Evolutionary conservation across 2,797 vertebrate genomes (phyloP).

Genomic region (Falco berigora): DNA sequence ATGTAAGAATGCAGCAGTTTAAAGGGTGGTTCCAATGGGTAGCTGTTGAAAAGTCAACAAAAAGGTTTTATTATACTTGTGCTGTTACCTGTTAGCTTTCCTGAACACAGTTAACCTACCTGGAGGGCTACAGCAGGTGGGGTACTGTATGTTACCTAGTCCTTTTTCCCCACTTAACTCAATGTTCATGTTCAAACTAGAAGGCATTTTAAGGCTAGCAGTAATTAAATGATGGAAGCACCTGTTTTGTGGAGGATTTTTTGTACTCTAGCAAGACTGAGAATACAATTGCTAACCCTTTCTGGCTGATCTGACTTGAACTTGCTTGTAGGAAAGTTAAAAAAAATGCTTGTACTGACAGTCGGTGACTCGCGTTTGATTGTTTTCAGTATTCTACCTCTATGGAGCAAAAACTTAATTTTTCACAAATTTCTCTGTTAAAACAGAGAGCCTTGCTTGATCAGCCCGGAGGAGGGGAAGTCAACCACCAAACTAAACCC

Average conservation of each 20-base stretch:
- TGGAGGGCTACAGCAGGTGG: not conserved
- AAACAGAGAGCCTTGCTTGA: not conserved
- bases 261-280: not conserved
- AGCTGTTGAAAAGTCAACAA: not conserved
- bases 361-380: not conserved
- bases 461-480: not conserved
- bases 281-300: not conserved
- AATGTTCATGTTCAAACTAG: not conserved
- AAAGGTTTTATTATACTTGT: not conserved
- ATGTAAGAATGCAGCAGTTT: not conserved
- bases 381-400: not conserved
- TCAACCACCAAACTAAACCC: not conserved
- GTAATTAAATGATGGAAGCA: slow-evolving; percentile 7
- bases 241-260: not conserved
- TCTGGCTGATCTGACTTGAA: not conserved
- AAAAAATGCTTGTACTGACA: not conserved
- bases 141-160: not conserved
- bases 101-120: slow-evolving; percentile 14
- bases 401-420: not conserved
- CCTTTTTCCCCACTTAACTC: not conserved
- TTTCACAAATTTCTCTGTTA: not conserved
- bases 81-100: not conserved
- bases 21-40: not conserved
- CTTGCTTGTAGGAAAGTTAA: not conserved
- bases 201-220: not conserved